Conservation (phyloP, 2,888 invertebrate genomes). For the Phania funesta region DNA sequence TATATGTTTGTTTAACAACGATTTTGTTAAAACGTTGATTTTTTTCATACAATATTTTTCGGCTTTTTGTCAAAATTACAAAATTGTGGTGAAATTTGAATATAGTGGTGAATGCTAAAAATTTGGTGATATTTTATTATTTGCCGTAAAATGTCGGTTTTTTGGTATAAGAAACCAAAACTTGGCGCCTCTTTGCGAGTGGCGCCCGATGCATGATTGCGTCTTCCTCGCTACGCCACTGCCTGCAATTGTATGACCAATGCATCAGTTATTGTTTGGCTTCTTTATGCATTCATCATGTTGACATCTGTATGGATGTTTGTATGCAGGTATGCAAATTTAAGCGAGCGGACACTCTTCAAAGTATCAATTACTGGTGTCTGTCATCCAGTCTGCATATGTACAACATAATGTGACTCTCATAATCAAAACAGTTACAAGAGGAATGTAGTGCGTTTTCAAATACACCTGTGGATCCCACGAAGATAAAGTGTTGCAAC, state of each 20-base stretch:
- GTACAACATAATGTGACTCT: background rate
- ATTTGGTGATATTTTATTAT: too few species aligned
- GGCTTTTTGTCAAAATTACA: too few species aligned
- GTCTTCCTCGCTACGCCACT: too few species aligned
- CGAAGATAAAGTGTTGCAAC: constrained; percentile 24
- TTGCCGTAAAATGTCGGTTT: too few species aligned
- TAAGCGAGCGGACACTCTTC: background rate
- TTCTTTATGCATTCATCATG: constrained; percentile 4
- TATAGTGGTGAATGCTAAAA: too few species aligned
- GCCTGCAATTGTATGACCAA: background rate
- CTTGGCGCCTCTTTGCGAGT: too few species aligned
- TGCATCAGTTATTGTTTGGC: constrained; percentile 9
- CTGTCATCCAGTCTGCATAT: background rate
- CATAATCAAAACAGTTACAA: background rate
- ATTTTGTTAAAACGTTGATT: too few species aligned
- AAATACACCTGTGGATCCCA: constrained; percentile 1
- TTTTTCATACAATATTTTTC: too few species aligned
- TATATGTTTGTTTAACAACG: too few species aligned
- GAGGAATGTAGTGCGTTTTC: background rate
- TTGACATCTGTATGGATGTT: background rate
- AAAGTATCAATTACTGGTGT: constrained; percentile 33
- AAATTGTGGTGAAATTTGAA: too few species aligned
- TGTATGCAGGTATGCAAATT: background rate
- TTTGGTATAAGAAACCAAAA: too few species aligned
- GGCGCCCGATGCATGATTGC: too few species aligned